A percentile compares a stretch with the other conserved stretches of the same genome.
Conservation (phyloP, 2,797 vertebrate genomes). For the Alosa sapidissima region DNA sequence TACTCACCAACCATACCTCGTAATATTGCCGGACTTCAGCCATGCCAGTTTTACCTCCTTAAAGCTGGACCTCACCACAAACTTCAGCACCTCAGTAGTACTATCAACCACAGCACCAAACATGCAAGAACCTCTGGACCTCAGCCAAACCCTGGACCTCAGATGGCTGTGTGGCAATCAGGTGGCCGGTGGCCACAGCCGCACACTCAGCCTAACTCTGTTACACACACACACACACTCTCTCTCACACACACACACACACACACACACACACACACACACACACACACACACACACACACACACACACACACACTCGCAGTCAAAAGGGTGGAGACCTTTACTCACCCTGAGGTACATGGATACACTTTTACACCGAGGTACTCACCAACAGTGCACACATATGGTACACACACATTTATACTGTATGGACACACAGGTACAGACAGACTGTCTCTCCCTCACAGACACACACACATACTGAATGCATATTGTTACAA, state of each 20-base stretch:
- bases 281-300: conserved; percentile 18
- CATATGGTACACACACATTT: neutral
- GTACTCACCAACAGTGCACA: neutral
- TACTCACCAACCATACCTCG: neutral
- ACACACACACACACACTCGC: conserved; percentile 22
- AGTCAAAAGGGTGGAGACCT: neutral
- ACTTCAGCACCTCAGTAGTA: neutral
- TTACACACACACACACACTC: neutral
- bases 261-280: conserved; percentile 22
- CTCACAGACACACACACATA: neutral
- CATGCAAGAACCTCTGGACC: neutral
- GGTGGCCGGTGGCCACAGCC: neutral
- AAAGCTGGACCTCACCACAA: neutral
- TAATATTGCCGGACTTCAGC: neutral
- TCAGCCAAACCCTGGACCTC: neutral
- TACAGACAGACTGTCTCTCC: neutral
- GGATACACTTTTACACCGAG: neutral
- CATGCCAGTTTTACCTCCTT: neutral
- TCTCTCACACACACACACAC: neutral
- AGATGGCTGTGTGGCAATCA: neutral
- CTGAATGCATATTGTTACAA: neutral
- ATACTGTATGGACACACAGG: neutral
- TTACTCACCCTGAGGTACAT: neutral
- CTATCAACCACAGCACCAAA: neutral
- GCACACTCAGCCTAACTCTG: neutral